phyloP scores from a whole-genome alignment of 2,888 invertebrate species.

The Rhagonycha fulva region DNA sequence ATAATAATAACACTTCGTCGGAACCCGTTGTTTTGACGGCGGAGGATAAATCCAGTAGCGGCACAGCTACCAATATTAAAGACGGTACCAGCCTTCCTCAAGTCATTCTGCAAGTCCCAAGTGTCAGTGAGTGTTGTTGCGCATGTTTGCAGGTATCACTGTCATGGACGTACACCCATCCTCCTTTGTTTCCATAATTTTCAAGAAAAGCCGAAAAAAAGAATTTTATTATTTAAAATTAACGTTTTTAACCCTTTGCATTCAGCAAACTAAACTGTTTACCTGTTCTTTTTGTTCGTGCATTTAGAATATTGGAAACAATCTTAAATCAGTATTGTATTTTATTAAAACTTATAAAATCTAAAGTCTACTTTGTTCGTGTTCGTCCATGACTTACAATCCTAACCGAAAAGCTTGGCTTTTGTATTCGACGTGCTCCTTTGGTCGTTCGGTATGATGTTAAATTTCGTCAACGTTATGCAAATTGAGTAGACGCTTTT shows the following conservation, averaged over 20 bases:
- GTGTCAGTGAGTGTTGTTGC: conserved; percentile 68
- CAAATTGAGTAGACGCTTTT: conserved; percentile 35
- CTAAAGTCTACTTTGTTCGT: background rate
- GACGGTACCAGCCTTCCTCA: conserved; percentile 73
- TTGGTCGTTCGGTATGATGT: conserved; percentile 17
- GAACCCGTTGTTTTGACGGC: conserved; percentile 49
- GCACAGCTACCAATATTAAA: conserved; percentile 51
- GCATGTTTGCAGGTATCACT: conserved; percentile 38
- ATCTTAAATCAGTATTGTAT: background rate
- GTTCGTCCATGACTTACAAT: conserved; percentile 17
- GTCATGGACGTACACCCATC: conserved; percentile 19
- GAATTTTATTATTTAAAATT: background rate
- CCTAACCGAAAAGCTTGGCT: conserved; percentile 24
- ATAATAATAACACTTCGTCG: conserved; percentile 57
- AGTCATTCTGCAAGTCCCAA: conserved; percentile 79
- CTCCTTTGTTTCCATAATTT: background rate
- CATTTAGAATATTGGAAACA: background rate
- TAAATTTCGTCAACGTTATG: conserved; percentile 21
- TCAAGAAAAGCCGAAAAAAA: background rate
- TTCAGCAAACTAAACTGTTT: background rate
- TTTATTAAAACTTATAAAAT: background rate
- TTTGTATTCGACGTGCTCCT: conserved; percentile 22
- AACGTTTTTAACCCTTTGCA: no score
- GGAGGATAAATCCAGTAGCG: conserved; percentile 47
- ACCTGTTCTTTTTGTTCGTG: background rate